A percentile compares a stretch with the other conserved stretches of the same genome.
Conservation (phyloP, 2,888 invertebrate species). For the Agapetus fuscipes region DNA sequence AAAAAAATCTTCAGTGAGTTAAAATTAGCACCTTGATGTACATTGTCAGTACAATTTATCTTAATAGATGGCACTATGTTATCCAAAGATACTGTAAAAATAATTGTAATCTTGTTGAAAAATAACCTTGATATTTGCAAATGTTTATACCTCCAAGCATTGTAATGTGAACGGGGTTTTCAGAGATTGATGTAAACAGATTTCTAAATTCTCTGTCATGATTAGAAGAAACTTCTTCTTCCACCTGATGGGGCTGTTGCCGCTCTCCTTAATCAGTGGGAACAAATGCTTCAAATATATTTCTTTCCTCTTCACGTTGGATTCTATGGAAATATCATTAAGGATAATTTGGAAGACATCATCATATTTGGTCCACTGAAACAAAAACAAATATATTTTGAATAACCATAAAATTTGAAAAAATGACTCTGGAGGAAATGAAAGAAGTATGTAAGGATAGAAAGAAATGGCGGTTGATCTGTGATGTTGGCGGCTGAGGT, state of each 20-base stretch:
- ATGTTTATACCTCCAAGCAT: not conserved
- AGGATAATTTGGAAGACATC: conserved; percentile 16
- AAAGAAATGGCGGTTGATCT: no score
- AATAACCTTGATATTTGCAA: no score
- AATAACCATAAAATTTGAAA: no score
- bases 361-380: conserved; percentile 18
- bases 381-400: conserved; percentile 3
- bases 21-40: no score
- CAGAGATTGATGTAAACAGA: conserved; percentile 8
- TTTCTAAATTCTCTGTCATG: conserved; percentile 12
- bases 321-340: conserved; percentile 9
- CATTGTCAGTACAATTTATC: no score
- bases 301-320: conserved; percentile 8
- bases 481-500: no score
- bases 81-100: no score
- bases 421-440: no score
- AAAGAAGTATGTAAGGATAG: no score
- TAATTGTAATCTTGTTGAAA: no score
- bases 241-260: conserved; percentile 17
- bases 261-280: conserved; percentile 9
- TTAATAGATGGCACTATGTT: no score
- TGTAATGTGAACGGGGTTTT: not conserved
- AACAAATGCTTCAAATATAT: conserved; percentile 14
- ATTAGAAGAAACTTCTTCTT: conserved; percentile 14
- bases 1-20: no score